These are phyloP conservation scores for Hydroisotoma schaefferi DNA, from an alignment of 2,888 invertebrate species.

Conservation along the genomic window DNA sequence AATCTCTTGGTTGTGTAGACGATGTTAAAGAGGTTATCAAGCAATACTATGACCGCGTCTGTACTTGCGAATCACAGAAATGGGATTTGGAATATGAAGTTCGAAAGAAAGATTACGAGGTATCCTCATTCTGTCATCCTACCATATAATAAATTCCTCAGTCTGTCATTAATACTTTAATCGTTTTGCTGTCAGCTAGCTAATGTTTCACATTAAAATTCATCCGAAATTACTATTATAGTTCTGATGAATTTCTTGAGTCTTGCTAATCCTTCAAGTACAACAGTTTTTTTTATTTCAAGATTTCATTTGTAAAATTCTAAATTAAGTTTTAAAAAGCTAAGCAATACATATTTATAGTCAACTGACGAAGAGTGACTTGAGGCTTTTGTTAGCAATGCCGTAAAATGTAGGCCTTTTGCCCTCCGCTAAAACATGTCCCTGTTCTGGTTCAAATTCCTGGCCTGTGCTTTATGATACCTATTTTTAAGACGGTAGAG, in stretches of 20 bases:
- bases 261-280: background rate
- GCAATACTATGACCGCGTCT: conserved; percentile 95
- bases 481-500: too few species aligned
- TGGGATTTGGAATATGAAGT: conserved; percentile 99
- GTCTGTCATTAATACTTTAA: background rate
- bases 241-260: background rate
- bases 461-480: too few species aligned
- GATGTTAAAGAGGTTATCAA: conserved; percentile 88
- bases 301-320: background rate
- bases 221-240: conserved; percentile 9
- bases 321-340: conserved; percentile 7
- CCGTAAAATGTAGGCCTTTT: conserved; percentile 39
- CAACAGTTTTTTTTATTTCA: background rate
- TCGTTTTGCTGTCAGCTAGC: conserved; percentile 6
- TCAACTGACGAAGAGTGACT: conserved; percentile 22
- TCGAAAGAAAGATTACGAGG: conserved; percentile 50
- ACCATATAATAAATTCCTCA: too few species aligned
- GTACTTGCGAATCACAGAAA: conserved; percentile 97
- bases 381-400: conserved; percentile 29
- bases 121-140: conserved; percentile 13
- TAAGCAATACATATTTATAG: background rate
- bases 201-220: background rate
- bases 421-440: conserved; percentile 8
- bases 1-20: conserved; percentile 57
- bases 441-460: too few species aligned